A percentile compares a stretch with the other conserved stretches of the same genome.
Evolutionary conservation across 2,797 vertebrate species (phyloP).

Genomic region (Neosalanx taihuensis): DNA sequence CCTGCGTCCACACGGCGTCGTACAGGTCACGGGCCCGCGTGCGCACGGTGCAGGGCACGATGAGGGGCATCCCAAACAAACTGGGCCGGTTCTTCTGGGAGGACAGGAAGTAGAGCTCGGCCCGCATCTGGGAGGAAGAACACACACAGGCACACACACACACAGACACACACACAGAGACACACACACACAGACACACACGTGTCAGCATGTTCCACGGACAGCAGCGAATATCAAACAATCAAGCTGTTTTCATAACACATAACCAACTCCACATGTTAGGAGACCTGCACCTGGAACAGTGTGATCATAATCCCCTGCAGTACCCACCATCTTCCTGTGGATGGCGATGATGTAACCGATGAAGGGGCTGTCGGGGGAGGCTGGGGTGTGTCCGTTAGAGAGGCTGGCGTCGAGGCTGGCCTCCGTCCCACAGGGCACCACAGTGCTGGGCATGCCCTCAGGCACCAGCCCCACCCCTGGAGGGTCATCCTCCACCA

Average conservation of each 20-base stretch:
- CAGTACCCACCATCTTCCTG: constrained; percentile 82
- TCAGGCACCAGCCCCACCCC: constrained; percentile 77
- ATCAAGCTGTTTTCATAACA: not conserved
- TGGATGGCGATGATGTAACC: constrained; percentile 89
- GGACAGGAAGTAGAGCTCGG: constrained; percentile 85
- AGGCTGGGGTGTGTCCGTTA: constrained; percentile 74
- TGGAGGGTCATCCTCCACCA: constrained; percentile 10
- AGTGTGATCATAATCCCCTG: not conserved
- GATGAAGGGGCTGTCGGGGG: constrained; percentile 77
- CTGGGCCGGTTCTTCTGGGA: constrained; percentile 89
- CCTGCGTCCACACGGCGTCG: constrained; percentile 87
- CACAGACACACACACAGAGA: too few relatives aligned
- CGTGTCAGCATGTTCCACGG: not conserved
- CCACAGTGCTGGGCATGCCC: constrained; percentile 80
- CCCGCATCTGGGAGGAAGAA: constrained; percentile 76
- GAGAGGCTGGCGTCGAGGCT: constrained; percentile 64
- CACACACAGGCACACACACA: not conserved
- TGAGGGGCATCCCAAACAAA: constrained; percentile 86
- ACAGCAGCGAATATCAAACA: not conserved
- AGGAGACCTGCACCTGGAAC: not conserved
- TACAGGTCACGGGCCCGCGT: constrained; percentile 84
- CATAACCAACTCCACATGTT: not conserved
- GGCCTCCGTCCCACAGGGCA: constrained; percentile 62
- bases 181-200: not conserved
- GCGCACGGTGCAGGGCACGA: constrained; percentile 84